Evolutionary conservation across 2,113 vertebrate genomes (phyloP).

Genomic region (Sturnus vulgaris): DNA sequence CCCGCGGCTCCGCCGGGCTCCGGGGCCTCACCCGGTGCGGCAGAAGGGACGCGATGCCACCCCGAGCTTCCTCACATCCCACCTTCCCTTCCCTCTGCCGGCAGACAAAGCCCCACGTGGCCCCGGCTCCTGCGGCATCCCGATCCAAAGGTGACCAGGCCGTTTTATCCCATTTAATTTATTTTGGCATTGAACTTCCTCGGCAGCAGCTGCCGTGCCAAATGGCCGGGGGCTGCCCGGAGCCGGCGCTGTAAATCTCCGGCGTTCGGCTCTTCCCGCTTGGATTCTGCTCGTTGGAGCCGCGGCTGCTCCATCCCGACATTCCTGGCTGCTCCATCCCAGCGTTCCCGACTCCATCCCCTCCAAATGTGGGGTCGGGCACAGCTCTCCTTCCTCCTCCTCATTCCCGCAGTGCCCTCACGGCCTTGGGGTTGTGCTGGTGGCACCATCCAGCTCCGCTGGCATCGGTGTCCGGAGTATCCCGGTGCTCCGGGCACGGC

Average conservation of each 20-base stretch:
- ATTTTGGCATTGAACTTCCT: not conserved
- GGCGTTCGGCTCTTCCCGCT: not conserved
- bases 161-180: not conserved
- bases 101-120: not conserved
- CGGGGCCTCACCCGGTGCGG: not conserved
- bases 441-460: rapidly evolving
- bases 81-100: not conserved
- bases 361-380: not conserved
- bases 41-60: not conserved
- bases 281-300: not conserved
- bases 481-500: not conserved
- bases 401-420: rapidly evolving
- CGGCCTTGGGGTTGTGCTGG: rapidly evolving
- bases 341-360: not conserved
- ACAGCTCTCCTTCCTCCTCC: not conserved
- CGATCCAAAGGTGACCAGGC: not conserved
- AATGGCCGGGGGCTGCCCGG: constrained; percentile 1
- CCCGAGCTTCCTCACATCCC: not conserved
- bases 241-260: constrained; percentile 26
- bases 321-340: not conserved
- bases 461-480: rapidly evolving
- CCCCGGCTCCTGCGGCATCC: not conserved
- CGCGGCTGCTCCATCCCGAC: not conserved
- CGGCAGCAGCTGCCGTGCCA: constrained; percentile 42
- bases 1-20: not conserved